Evolutionary conservation across 1,140 invertebrate species (phyloP).

Genomic region (Drosophila leontia): DNA sequence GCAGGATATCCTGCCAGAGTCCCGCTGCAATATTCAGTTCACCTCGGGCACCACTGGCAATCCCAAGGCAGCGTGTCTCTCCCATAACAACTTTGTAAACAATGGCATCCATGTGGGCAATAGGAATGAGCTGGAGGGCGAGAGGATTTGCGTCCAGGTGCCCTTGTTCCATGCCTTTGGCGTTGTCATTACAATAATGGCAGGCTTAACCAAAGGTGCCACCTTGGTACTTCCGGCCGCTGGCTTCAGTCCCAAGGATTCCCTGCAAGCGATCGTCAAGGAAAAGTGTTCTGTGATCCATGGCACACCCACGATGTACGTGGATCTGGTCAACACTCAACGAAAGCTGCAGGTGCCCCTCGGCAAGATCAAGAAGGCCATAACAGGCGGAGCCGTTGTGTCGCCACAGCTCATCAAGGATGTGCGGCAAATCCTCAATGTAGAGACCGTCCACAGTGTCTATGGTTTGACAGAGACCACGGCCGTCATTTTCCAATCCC

Average conservation of each 20-base stretch:
- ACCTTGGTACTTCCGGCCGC: constrained; percentile 90
- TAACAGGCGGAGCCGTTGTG: constrained; percentile 91
- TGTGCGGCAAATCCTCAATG: constrained; percentile 86
- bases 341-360: constrained; percentile 86
- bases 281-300: constrained; percentile 93
- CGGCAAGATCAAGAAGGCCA: constrained; percentile 86
- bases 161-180: constrained; percentile 98
- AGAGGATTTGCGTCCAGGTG: constrained; percentile 90
- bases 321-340: constrained; percentile 90
- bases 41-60: constrained; percentile 91
- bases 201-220: constrained; percentile 88
- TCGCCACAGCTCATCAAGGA: constrained; percentile 90
- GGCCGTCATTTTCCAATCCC: constrained; percentile 90
- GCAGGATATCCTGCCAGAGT: constrained; percentile 86
- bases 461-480: constrained; percentile 96
- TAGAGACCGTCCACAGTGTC: constrained; percentile 88
- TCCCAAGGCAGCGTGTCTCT: constrained; percentile 94
- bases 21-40: constrained; percentile 93
- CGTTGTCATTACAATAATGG: constrained; percentile 88
- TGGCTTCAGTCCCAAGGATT: constrained; percentile 89
- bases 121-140: constrained; percentile 84
- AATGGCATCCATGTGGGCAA: constrained; percentile 90
- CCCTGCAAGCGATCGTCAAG: constrained; percentile 88
- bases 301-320: constrained; percentile 98
- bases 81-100: constrained; percentile 94